Evolutionary conservation across 2,888 invertebrate species (phyloP).

Genomic region (Acrocyrtus sp.): DNA sequence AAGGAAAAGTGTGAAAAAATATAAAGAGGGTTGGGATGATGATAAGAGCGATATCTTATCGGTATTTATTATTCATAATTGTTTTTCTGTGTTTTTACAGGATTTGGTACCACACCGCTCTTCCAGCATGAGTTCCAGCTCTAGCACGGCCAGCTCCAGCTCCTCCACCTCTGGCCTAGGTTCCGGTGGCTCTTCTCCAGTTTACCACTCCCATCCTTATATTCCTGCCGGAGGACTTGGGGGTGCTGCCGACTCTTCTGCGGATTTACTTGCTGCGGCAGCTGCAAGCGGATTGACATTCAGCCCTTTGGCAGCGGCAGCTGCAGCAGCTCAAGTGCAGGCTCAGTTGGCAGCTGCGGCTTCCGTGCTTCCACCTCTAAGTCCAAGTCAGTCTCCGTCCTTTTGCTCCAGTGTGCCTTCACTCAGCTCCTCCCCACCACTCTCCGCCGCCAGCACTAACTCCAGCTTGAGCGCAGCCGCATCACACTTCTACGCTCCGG

Average conservation of each 20-base stretch:
- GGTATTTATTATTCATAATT: not conserved
- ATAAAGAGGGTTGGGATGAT: not conserved
- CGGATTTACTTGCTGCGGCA: constrained; percentile 34
- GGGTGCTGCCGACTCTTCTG: not conserved
- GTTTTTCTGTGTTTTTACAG: constrained; percentile 1
- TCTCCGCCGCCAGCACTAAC: constrained; percentile 8
- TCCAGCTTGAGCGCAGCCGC: constrained; percentile 11
- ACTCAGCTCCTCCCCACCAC: constrained; percentile 33
- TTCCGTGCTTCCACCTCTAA: constrained; percentile 28
- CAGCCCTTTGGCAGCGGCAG: constrained; percentile 5
- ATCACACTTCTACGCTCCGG: constrained; percentile 33
- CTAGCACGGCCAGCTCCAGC: constrained; percentile 25
- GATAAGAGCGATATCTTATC: not conserved
- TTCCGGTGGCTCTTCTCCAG: constrained; percentile 29
- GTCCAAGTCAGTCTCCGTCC: constrained; percentile 30
- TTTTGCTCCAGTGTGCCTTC: constrained; percentile 28
- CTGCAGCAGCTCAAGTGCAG: constrained; percentile 18
- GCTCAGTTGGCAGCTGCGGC: not conserved
- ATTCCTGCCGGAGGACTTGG: not conserved
- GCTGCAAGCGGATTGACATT: constrained; percentile 18
- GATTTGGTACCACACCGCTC: constrained; percentile 23
- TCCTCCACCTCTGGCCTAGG: constrained; percentile 32
- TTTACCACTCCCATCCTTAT: constrained; percentile 20
- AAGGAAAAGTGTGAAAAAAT: constrained; percentile 5
- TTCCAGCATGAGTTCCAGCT: constrained; percentile 22